These are phyloP conservation scores for Oithona nana DNA, from an alignment of 2,888 invertebrate genomes.

Conservation along the genomic window DNA sequence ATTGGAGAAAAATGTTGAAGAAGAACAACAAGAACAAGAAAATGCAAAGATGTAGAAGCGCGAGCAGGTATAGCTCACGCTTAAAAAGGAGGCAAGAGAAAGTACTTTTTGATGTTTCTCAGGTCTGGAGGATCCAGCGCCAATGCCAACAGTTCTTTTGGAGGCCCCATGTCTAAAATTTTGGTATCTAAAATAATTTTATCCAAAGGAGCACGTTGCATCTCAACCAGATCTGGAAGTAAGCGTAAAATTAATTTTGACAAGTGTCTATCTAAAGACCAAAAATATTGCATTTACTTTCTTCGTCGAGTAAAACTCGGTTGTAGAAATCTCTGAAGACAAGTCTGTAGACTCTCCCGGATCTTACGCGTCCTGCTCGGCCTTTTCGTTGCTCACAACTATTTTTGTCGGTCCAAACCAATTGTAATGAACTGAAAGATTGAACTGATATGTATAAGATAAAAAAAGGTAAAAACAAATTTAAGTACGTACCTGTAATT, in stretches of 20 bases:
- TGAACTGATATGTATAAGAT: too few relatives aligned
- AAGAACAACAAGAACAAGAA: too few relatives aligned
- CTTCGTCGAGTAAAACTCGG: constrained; percentile 15
- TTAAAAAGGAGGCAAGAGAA: too few relatives aligned
- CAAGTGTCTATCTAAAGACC: too few relatives aligned
- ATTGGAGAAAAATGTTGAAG: too few relatives aligned
- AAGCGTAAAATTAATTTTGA: too few relatives aligned
- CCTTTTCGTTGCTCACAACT: constrained; percentile 78
- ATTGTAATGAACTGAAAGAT: constrained; percentile 51
- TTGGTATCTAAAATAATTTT: constrained; percentile 60
- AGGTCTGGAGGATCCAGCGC: constrained; percentile 73
- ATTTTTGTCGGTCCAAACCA: constrained; percentile 72
- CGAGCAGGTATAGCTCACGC: too few relatives aligned
- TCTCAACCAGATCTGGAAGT: constrained; percentile 55
- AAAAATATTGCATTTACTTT: too few relatives aligned
- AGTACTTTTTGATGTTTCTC: constrained; percentile 42
- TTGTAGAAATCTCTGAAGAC: constrained; percentile 44
- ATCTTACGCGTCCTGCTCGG: constrained; percentile 64
- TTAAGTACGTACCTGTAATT: too few relatives aligned
- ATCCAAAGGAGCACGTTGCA: constrained; percentile 59
- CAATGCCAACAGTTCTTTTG: constrained; percentile 57
- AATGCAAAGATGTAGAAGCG: too few relatives aligned
- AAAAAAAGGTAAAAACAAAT: too few relatives aligned
- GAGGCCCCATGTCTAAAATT: constrained; percentile 54
- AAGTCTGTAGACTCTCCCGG: constrained; percentile 56